Evolutionary conservation across 2,113 vertebrate genomes (phyloP).

Genomic region (Beaufortia kweichowensis): DNA sequence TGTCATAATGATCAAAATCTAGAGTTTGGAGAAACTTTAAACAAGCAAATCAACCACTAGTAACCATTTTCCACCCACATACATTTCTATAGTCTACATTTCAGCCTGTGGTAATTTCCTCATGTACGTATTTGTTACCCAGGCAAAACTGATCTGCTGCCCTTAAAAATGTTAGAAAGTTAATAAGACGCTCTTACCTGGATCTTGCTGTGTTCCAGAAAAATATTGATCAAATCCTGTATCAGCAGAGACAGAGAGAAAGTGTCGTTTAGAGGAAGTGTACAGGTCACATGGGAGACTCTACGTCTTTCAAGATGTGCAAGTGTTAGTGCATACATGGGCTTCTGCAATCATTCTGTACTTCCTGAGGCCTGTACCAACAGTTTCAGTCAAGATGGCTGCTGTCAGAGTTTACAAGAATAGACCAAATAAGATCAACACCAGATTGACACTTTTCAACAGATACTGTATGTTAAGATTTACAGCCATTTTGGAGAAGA

Average conservation of each 20-base stretch:
- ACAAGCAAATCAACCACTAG: background rate
- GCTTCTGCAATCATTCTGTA: slow-evolving; percentile 41
- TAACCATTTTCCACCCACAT: background rate
- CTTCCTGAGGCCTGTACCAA: slow-evolving; percentile 50
- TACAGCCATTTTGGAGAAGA: background rate
- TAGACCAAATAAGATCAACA: background rate
- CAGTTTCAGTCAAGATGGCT: slow-evolving; percentile 42
- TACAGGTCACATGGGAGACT: slow-evolving; percentile 47
- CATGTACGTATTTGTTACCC: background rate
- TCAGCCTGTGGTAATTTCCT: background rate
- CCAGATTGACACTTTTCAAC: background rate
- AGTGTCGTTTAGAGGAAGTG: slow-evolving; percentile 54
- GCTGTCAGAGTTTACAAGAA: background rate
- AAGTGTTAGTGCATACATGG: slow-evolving; percentile 39
- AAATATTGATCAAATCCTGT: slow-evolving; percentile 5
- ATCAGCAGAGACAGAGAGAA: slow-evolving; percentile 8
- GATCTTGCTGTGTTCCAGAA: background rate
- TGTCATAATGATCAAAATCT: background rate
- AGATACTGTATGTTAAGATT: background rate
- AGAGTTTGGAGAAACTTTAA: background rate
- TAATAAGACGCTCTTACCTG: background rate
- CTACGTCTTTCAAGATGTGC: slow-evolving; percentile 33
- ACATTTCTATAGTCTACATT: background rate
- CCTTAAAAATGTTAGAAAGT: background rate
- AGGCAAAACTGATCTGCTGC: background rate